Evolutionary conservation across 2,888 invertebrate genomes (phyloP), one percentile per base, ranked within the genome.

Genomic region (Esperia sulphurella): DNA sequence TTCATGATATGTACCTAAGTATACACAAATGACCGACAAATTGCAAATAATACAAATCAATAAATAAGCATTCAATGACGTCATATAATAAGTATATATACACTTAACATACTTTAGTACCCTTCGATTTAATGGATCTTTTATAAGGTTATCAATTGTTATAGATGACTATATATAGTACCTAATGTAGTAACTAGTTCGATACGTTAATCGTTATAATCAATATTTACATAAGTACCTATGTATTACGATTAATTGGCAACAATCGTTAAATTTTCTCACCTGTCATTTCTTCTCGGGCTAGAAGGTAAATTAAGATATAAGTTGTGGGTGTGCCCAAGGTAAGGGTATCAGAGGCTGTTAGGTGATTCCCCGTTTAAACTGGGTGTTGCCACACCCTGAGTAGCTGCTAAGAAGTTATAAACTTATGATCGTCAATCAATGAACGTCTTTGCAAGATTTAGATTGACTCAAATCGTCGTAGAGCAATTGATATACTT

Each of bases 1-100:
- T 82, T 76, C 72, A 83, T 88, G 88, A 88, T 88, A 88, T 88
- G 88, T 88, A 79, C 85, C 79, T 83, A 87, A 82, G 79, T 87
- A 87, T 86, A 88, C 84, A 83, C 77, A 86, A 83, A 85, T 74
- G 66, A 83, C 80, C 69, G 79, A 82, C 77, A 77, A 74, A 72
- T 69, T 72, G 84, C 84, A 85, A 87, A 82, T 71, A 70, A 86
- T 79, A 82, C 71, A 83, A 85, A 78, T 71, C 65, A 83, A 83
- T 88, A 88, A 88, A 87, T 88, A 88, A 21, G 83, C 76, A 77
- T 81, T 76, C 68, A 78, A 81, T 81, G 81, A 84, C 75, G 67
- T 78, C 67, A 70, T 74, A 70, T 74, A 69, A 72, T 74, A 78
- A 78, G 77, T 79, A 83, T 86, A 83, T 86, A 80, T 87, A 83